A percentile compares a stretch with the other conserved stretches of the same genome.
These are phyloP conservation scores for Rhamnusium bicolor DNA, from an alignment of 2,888 invertebrate genomes.

Conservation along the genomic window DNA sequence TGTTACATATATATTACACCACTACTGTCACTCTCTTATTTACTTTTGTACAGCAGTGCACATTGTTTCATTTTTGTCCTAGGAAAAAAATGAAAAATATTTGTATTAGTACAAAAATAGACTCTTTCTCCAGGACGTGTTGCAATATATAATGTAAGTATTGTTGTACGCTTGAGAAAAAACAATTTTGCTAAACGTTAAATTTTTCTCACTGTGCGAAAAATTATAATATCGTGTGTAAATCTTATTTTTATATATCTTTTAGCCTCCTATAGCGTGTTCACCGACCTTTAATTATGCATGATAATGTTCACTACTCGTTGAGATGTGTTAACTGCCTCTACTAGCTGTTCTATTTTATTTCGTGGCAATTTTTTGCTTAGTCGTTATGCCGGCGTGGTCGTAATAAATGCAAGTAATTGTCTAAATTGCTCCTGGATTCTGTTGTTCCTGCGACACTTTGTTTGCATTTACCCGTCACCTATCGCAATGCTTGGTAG, in stretches of 20 bases:
- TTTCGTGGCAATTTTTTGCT: not conserved
- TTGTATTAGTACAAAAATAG: too few relatives aligned
- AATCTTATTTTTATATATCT: not conserved
- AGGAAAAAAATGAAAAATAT: too few relatives aligned
- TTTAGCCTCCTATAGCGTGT: not conserved
- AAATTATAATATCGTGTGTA: too few relatives aligned
- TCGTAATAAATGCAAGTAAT: not conserved
- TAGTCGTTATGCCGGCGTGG: not conserved
- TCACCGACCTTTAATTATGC: not conserved
- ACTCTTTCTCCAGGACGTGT: too few relatives aligned
- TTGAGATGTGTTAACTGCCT: not conserved
- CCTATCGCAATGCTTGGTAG: not conserved
- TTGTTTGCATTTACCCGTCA: conserved; percentile 5
- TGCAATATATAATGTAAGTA: too few relatives aligned
- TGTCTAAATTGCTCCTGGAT: not conserved
- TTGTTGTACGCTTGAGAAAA: too few relatives aligned
- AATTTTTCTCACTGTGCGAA: too few relatives aligned
- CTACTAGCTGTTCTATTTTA: not conserved
- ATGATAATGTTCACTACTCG: not conserved
- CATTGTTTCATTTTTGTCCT: too few relatives aligned
- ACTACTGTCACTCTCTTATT: too few relatives aligned
- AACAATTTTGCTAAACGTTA: too few relatives aligned
- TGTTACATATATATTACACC: too few relatives aligned
- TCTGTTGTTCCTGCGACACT: not conserved
- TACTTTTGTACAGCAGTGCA: too few relatives aligned